Conservation (phyloP, 2,888 invertebrate genomes). For the Coleophora flavipennella region DNA sequence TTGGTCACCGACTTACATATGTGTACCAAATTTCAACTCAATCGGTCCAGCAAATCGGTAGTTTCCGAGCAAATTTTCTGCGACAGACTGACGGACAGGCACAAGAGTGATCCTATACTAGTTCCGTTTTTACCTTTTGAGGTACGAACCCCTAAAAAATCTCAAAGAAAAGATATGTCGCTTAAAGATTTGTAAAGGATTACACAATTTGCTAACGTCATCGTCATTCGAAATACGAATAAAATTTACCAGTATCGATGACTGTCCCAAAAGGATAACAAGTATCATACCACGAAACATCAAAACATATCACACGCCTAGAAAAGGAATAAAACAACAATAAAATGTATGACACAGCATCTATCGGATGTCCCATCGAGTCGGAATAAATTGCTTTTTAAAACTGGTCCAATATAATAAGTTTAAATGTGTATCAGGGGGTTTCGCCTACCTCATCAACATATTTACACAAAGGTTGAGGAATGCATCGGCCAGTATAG, state of each 20-base stretch:
- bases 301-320: slow-evolving; percentile 24
- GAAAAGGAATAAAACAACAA: slow-evolving; percentile 24
- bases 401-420: slow-evolving; percentile 57
- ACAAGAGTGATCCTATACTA: too few species aligned
- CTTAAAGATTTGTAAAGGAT: too few species aligned
- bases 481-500: slow-evolving; percentile 41
- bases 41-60: too few species aligned
- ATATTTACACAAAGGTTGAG: slow-evolving; percentile 59
- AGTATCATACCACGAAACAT: slow-evolving; percentile 25
- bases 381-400: slow-evolving; percentile 61
- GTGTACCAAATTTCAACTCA: too few species aligned
- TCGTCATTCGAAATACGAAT: too few species aligned
- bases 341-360: slow-evolving; percentile 35
- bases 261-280: slow-evolving; percentile 20
- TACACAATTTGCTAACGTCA: too few species aligned
- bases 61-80: too few species aligned
- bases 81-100: too few species aligned
- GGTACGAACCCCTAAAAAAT: too few species aligned
- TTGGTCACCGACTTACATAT: too few species aligned
- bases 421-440: slow-evolving; percentile 56
- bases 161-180: too few species aligned
- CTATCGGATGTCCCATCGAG: slow-evolving; percentile 51
- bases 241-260: slow-evolving; percentile 11
- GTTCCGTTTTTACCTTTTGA: too few species aligned
- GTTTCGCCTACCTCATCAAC: slow-evolving; percentile 70